Percentiles rank a stretch among this genome's conserved stretches.
These are phyloP conservation scores for Apamea monoglypha DNA, from an alignment of 2,888 invertebrate species.

Conservation along the genomic window DNA sequence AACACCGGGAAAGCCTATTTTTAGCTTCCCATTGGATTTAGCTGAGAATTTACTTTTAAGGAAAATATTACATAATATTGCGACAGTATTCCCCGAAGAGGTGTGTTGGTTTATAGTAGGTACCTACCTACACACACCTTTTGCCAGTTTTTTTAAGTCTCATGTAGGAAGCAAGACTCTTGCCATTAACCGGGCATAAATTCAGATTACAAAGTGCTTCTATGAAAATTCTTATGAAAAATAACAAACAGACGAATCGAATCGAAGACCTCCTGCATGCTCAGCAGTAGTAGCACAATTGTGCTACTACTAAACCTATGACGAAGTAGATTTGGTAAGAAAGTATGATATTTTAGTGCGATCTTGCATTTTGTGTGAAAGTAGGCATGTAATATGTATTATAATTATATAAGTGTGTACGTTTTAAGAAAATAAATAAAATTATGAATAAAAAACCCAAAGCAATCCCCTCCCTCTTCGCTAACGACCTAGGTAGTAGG, in stretches of 20 bases:
- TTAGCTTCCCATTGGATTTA: slow-evolving; percentile 51
- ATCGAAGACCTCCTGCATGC: too few species aligned
- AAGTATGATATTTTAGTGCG: slow-evolving; percentile 5
- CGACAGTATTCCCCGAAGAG: not conserved
- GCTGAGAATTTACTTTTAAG: slow-evolving; percentile 44
- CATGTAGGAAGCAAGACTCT: not conserved
- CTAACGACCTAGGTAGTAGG: slow-evolving; percentile 21
- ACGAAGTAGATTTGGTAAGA: not conserved
- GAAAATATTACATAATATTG: slow-evolving; percentile 2
- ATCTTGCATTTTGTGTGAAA: slow-evolving; percentile 5
- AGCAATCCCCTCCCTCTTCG: not conserved
- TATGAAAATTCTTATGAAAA: not conserved
- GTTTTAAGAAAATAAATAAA: slow-evolving; percentile 32
- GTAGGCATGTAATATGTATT: slow-evolving; percentile 34
- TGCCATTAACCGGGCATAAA: not conserved
- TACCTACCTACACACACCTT: not conserved
- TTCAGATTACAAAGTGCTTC: not conserved
- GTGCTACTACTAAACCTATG: not conserved
- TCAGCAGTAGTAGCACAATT: not conserved
- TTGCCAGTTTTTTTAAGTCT: not conserved
- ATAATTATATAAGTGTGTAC: slow-evolving; percentile 47
- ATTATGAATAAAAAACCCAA: slow-evolving; percentile 25
- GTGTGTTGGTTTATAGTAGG: too few species aligned
- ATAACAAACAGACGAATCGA: too few species aligned
- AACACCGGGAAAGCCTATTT: slow-evolving; percentile 57